These are phyloP conservation scores for Drosophila carrolli DNA, from an alignment of 1,140 invertebrate species.

Conservation along the genomic window DNA sequence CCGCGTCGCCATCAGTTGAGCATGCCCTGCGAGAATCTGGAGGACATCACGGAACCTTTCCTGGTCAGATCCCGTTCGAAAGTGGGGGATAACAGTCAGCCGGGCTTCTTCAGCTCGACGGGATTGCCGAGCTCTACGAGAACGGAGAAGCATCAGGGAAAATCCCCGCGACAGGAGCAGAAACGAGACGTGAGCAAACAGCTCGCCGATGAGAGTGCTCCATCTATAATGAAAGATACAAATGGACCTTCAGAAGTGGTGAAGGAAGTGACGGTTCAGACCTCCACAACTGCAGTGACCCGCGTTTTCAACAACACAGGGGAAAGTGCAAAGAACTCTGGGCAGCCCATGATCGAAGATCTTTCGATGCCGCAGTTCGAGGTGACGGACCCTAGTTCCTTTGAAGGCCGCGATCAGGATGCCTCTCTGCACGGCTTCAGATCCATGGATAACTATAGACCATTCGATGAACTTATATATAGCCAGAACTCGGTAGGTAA, in stretches of 20 bases:
- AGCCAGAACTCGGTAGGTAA: neutral
- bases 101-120: conserved; percentile 1
- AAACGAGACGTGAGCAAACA: neutral
- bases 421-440: conserved; percentile 38
- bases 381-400: neutral
- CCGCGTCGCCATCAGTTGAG: conserved; percentile 8
- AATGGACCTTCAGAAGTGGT: neutral
- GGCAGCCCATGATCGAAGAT: conserved; percentile 11
- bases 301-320: neutral
- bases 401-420: neutral
- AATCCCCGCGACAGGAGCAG: neutral
- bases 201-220: neutral
- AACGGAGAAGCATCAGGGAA: conserved; percentile 2
- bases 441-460: conserved; percentile 49
- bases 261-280: conserved; percentile 26
- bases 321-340: neutral
- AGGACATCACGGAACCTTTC: conserved; percentile 16
- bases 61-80: no score
- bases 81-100: neutral
- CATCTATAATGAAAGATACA: conserved; percentile 2
- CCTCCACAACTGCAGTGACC: conserved; percentile 19
- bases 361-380: conserved; percentile 33
- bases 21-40: conserved; percentile 22
- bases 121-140: neutral
- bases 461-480: conserved; percentile 41